A percentile compares a stretch with the other conserved stretches of the same genome.
Evolutionary conservation across 2,113 vertebrate genomes (phyloP).

Genomic region (Varanus komodoensis): DNA sequence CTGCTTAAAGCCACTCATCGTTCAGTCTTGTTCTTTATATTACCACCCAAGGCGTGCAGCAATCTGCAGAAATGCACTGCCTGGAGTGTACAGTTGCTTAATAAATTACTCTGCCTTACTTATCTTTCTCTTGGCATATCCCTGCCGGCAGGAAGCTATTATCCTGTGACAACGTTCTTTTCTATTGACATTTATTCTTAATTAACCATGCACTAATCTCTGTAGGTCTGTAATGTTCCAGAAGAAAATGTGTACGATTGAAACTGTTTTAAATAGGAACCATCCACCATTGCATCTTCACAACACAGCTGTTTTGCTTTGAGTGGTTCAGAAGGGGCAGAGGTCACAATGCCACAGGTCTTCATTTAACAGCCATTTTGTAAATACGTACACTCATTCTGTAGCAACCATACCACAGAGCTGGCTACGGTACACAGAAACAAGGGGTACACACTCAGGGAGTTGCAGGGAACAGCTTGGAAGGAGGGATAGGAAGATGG

Average conservation of each 20-base stretch:
- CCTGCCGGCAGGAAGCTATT: constrained; percentile 71
- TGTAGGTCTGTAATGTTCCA: constrained; percentile 58
- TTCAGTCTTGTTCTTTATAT: constrained; percentile 55
- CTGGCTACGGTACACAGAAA: neutral
- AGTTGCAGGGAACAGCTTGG: neutral
- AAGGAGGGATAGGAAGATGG: neutral
- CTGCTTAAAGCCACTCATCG: constrained; percentile 54
- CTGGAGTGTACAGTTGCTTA: constrained; percentile 65
- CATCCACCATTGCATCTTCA: constrained; percentile 30
- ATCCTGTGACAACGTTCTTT: constrained; percentile 67
- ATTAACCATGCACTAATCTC: constrained; percentile 67
- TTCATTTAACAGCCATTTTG: neutral
- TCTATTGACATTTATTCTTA: constrained; percentile 76
- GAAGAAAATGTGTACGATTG: constrained; percentile 53
- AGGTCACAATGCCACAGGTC: neutral
- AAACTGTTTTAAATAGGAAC: constrained; percentile 30
- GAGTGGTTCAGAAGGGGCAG: neutral
- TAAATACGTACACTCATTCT: neutral
- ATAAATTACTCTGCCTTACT: constrained; percentile 77
- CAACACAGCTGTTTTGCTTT: neutral
- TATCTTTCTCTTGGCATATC: constrained; percentile 72
- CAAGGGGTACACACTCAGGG: neutral
- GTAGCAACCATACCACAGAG: neutral
- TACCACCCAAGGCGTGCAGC: constrained; percentile 64
- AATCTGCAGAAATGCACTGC: constrained; percentile 67